Conservation (phyloP, 2,888 invertebrate genomes). For the Mesorhabditis belari region DNA sequence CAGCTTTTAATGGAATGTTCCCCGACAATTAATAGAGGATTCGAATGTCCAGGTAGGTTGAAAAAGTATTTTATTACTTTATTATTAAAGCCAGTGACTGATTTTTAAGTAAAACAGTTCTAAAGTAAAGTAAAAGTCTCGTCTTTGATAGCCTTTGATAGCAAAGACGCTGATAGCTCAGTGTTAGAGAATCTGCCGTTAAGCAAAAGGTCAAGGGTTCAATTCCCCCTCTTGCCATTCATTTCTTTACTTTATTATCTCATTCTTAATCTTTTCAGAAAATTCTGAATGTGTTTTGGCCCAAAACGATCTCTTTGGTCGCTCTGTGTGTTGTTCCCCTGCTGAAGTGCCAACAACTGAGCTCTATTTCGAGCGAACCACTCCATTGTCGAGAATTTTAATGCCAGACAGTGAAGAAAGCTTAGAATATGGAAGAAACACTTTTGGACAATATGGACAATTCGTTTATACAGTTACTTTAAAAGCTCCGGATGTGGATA, state of each 20-base stretch:
- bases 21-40: conserved; percentile 15
- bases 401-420: neutral
- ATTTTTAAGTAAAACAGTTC: no score
- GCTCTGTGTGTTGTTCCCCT: neutral
- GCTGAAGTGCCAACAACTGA: neutral
- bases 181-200: no score
- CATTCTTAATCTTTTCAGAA: no score
- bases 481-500: neutral
- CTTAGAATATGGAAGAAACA: neutral
- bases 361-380: neutral
- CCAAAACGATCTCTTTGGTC: neutral
- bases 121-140: no score
- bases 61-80: no score
- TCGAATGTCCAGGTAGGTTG: conserved; percentile 21
- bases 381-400: neutral
- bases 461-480: neutral
- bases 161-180: no score
- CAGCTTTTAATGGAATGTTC: conserved; percentile 28
- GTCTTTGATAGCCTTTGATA: no score
- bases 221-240: no score
- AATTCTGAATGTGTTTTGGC: neutral
- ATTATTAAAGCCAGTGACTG: no score
- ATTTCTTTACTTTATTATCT: no score
- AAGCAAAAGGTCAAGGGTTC: no score
- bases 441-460: no score